phyloP scores from a whole-genome alignment of 1,140 invertebrate genomes.

The Ladona fulva region DNA sequence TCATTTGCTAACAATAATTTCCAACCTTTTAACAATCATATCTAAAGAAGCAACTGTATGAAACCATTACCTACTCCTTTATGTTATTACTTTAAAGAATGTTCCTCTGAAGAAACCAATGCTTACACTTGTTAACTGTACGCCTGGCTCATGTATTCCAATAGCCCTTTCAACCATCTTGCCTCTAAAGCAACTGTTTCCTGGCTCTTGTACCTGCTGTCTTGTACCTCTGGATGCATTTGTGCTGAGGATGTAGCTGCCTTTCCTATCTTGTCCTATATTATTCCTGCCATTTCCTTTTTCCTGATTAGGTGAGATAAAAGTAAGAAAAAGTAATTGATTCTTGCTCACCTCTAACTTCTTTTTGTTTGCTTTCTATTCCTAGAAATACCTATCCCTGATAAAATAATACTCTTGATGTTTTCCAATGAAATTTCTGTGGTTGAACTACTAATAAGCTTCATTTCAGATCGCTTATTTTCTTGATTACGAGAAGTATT shows the following conservation, averaged over 20 bases:
- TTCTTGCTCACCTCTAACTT: neutral
- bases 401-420: neutral
- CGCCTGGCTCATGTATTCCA: neutral
- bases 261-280: neutral
- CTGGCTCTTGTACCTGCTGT: neutral
- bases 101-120: neutral
- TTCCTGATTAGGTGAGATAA: neutral
- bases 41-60: neutral
- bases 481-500: neutral
- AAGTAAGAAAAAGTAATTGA: neutral
- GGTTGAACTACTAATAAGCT: neutral
- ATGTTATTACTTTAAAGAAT: neutral
- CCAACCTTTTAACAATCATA: neutral
- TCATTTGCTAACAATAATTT: neutral
- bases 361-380: neutral
- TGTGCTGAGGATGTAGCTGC: neutral
- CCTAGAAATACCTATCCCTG: neutral
- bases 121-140: neutral
- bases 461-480: neutral
- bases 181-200: slow-evolving; percentile 7
- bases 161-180: slow-evolving; percentile 13
- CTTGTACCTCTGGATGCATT: neutral
- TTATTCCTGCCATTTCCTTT: neutral
- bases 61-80: neutral
- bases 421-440: neutral